Percentiles rank a stretch among this genome's conserved stretches.
Evolutionary conservation across 2,797 vertebrate species (phyloP).

Genomic region (Enteromius fasciolatus): DNA sequence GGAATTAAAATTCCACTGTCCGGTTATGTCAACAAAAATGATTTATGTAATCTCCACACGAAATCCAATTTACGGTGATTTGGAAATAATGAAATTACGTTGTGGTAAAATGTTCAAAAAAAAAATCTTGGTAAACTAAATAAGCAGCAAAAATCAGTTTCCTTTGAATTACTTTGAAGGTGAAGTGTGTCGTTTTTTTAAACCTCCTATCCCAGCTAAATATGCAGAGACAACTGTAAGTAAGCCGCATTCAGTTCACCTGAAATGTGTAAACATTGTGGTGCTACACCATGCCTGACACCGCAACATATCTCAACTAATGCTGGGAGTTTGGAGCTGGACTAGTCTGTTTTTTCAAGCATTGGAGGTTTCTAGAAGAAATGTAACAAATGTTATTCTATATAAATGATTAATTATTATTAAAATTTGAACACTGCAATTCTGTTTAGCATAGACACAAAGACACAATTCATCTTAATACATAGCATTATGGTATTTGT

Average conservation of each 20-base stretch:
- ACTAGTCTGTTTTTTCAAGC: slow-evolving; percentile 59
- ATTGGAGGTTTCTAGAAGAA: neutral
- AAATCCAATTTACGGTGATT: neutral
- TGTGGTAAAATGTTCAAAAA: neutral
- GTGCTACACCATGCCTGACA: neutral
- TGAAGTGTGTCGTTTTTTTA: neutral
- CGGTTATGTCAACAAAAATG: neutral
- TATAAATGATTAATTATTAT: neutral
- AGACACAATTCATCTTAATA: neutral
- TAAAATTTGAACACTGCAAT: neutral
- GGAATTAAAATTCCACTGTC: neutral
- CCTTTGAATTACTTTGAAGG: neutral
- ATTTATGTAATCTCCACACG: neutral
- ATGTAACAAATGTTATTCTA: neutral
- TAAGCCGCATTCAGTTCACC: neutral
- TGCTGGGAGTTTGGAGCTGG: neutral
- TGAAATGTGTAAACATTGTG: slow-evolving; percentile 25
- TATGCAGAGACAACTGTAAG: neutral
- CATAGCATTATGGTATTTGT: neutral
- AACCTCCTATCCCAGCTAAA: neutral
- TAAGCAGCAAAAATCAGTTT: neutral
- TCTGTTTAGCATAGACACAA: neutral
- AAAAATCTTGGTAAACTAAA: neutral
- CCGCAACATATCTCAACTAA: neutral
- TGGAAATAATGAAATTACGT: neutral